phyloP scores from a whole-genome alignment of 1,140 invertebrate species.

The Drosophila auraria region DNA sequence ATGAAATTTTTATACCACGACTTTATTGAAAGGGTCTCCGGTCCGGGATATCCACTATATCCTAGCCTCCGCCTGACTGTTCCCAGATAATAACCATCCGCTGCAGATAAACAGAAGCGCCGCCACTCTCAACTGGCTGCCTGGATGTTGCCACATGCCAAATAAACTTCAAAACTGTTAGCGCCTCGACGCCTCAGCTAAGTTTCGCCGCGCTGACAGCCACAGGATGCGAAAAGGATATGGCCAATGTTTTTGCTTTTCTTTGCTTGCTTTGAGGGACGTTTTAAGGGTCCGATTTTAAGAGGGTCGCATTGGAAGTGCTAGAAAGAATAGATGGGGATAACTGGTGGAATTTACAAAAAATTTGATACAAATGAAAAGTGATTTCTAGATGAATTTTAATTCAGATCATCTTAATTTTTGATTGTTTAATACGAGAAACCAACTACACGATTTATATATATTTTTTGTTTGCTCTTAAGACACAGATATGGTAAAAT shows the following conservation, averaged over 20 bases:
- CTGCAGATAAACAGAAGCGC: conserved; percentile 66
- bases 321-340: neutral
- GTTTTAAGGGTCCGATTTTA: neutral
- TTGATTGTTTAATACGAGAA: neutral
- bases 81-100: conserved; percentile 64
- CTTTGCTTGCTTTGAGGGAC: neutral
- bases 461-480: neutral
- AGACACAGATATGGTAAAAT: too few relatives aligned
- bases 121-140: conserved; percentile 17
- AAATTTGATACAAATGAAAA: neutral
- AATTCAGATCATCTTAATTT: neutral
- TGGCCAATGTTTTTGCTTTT: conserved; percentile 5
- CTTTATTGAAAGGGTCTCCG: conserved; percentile 63
- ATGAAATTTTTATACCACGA: conserved; percentile 76
- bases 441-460: neutral
- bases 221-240: conserved; percentile 42
- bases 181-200: conserved; percentile 72
- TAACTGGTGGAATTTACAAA: neutral
- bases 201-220: conserved; percentile 53
- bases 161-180: conserved; percentile 81
- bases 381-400: neutral
- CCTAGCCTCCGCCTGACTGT: conserved; percentile 41
- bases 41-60: conserved; percentile 5
- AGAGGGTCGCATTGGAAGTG: neutral
- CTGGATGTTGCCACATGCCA: conserved; percentile 52